These are phyloP conservation scores for Petaurus breviceps DNA, from an alignment of 2,113 vertebrate genomes.

Conservation along the genomic window DNA sequence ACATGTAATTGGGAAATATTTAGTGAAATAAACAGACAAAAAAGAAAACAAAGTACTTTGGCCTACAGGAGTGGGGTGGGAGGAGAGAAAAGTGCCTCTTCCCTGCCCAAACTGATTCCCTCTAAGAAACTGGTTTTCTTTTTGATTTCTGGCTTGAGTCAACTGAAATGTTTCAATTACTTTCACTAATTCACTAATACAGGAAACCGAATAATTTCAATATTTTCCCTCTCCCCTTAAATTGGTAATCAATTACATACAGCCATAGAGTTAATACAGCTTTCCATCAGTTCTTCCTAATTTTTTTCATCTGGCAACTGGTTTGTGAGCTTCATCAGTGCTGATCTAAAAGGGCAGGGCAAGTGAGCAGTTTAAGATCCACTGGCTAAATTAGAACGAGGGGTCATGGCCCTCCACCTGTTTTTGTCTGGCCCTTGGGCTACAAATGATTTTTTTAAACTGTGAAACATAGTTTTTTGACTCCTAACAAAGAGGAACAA, in stretches of 20 bases:
- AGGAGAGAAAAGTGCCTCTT: background rate
- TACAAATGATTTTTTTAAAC: background rate
- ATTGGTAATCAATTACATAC: background rate
- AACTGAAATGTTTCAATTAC: background rate
- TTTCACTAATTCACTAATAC: background rate
- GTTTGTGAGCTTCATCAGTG: conserved; percentile 43
- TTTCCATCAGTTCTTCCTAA: background rate
- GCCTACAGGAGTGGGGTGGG: background rate
- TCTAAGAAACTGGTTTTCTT: background rate
- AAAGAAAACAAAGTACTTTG: background rate
- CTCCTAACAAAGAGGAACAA: background rate
- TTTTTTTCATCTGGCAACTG: conserved; percentile 28
- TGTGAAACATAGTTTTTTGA: background rate
- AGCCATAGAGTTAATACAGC: background rate
- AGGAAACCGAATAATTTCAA: background rate
- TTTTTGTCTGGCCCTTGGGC: background rate
- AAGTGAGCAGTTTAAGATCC: conserved; percentile 32
- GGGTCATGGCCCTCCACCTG: background rate
- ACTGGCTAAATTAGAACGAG: background rate
- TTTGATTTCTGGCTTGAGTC: background rate
- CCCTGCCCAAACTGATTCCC: background rate
- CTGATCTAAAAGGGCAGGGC: conserved; percentile 40
- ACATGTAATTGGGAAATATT: background rate
- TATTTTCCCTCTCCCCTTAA: background rate
- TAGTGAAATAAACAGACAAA: background rate